Percentiles rank a stretch among this genome's conserved stretches.
phyloP scores from a whole-genome alignment of 2,797 vertebrate species.

The Micropoecilia bifurca region DNA sequence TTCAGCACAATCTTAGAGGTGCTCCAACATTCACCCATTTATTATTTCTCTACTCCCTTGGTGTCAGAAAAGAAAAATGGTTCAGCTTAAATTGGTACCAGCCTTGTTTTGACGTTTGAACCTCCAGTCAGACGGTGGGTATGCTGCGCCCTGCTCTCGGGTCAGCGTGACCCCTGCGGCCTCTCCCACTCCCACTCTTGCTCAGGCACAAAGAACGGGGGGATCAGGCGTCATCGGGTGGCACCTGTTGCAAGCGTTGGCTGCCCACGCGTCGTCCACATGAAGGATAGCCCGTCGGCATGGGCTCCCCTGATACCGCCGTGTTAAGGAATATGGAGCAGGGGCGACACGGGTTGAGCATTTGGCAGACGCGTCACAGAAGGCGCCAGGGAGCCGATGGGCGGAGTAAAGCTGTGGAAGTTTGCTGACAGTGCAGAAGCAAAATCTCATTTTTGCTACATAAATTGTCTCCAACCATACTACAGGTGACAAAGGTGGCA shows the following conservation, averaged over 20 bases:
- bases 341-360: constrained; percentile 30
- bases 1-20: constrained; percentile 8
- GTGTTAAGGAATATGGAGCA: constrained; percentile 67
- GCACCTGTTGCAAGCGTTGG: constrained; percentile 78
- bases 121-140: constrained; percentile 62
- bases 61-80: constrained; percentile 57
- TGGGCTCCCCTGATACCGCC: constrained; percentile 66
- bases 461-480: constrained; percentile 7
- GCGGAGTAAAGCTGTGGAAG: constrained; percentile 36
- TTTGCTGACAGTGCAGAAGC: constrained; percentile 70
- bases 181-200: constrained; percentile 84
- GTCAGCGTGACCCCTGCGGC: constrained; percentile 76
- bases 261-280: constrained; percentile 82
- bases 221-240: constrained; percentile 66
- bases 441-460: constrained; percentile 22
- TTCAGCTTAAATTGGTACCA: constrained; percentile 43
- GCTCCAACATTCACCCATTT: constrained; percentile 19
- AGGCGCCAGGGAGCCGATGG: constrained; percentile 49
- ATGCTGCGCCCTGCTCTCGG: constrained; percentile 52
- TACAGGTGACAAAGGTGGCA: constrained; percentile 12
- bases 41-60: constrained; percentile 51
- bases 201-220: constrained; percentile 75
- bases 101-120: constrained; percentile 60
- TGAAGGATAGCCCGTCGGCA: constrained; percentile 80
- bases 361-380: constrained; percentile 60